A percentile compares a stretch with the other conserved stretches of the same genome.
Conservation (phyloP, 1,140 invertebrate genomes). For the Lordiphosa mommai region DNA sequence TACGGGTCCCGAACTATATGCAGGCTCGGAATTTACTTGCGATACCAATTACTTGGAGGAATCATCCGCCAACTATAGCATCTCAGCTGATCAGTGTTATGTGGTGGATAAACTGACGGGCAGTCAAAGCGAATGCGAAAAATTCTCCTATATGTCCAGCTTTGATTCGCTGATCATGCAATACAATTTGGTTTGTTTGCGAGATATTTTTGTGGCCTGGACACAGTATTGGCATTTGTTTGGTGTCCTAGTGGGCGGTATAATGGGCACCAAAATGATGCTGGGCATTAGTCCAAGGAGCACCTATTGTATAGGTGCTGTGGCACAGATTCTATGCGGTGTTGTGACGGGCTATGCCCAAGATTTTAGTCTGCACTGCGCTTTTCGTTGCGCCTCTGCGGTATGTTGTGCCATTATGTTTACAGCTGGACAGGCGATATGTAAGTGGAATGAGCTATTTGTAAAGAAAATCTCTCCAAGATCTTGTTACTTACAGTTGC, state of each 20-base stretch:
- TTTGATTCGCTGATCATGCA: slow-evolving; percentile 78
- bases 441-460: slow-evolving; percentile 42
- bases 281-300: slow-evolving; percentile 70
- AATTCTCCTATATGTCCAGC: slow-evolving; percentile 54
- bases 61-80: slow-evolving; percentile 22
- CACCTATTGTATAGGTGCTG: slow-evolving; percentile 74
- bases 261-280: slow-evolving; percentile 78
- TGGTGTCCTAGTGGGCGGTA: slow-evolving; percentile 78
- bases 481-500: slow-evolving; percentile 36
- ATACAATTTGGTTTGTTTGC: slow-evolving; percentile 79
- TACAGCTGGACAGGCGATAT: slow-evolving; percentile 74
- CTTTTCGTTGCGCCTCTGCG: slow-evolving; percentile 75
- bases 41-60: slow-evolving; percentile 37
- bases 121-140: slow-evolving; percentile 45
- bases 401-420: slow-evolving; percentile 79
- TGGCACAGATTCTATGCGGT: slow-evolving; percentile 74
- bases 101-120: slow-evolving; percentile 33
- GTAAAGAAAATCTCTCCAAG: not conserved
- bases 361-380: slow-evolving; percentile 75
- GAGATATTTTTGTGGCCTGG: slow-evolving; percentile 79
- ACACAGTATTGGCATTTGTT: slow-evolving; percentile 80
- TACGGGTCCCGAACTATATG: slow-evolving; percentile 71
- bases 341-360: slow-evolving; percentile 74
- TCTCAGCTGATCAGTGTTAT: slow-evolving; percentile 59
- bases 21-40: slow-evolving; percentile 55